phyloP scores from a whole-genome alignment of 2,113 vertebrate genomes.

The Andinoacara biseriatus region DNA sequence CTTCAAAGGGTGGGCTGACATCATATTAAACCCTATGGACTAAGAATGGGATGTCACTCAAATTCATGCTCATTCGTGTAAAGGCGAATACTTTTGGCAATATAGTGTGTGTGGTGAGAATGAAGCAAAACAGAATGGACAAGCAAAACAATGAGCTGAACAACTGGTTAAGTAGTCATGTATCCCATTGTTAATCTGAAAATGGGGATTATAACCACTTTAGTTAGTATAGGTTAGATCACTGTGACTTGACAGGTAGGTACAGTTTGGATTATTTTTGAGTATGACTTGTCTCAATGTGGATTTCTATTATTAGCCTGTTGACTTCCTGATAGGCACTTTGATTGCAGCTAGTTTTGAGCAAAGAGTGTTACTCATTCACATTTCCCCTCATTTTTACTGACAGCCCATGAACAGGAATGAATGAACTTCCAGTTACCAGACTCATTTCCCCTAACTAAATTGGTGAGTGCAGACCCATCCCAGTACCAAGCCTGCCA shows the following conservation, averaged over 20 bases:
- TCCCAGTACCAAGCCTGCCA: constrained; percentile 3
- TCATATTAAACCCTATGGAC: too few relatives aligned
- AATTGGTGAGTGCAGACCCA: constrained; percentile 38
- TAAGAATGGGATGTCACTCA: too few relatives aligned
- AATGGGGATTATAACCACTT: not conserved
- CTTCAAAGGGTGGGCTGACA: too few relatives aligned
- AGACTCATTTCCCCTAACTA: constrained; percentile 19
- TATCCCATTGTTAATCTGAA: not conserved
- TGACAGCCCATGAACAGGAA: constrained; percentile 27
- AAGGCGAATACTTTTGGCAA: too few relatives aligned
- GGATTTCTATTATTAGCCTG: not conserved
- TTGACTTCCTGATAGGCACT: not conserved
- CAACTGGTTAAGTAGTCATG: not conserved
- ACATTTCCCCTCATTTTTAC: constrained; percentile 7
- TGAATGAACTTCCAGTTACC: not conserved
- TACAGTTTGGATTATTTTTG: not conserved
- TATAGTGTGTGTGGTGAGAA: not conserved
- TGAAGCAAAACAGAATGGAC: not conserved
- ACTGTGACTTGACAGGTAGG: not conserved
- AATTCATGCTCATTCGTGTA: too few relatives aligned
- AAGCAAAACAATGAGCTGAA: not conserved
- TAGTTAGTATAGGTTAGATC: not conserved
- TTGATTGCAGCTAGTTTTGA: not conserved
- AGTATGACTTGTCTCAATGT: not conserved
- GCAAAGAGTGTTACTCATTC: constrained; percentile 1